Evolutionary conservation across 2,888 invertebrate genomes (phyloP).

Genomic region (Drosophila parthenogenetica): DNA sequence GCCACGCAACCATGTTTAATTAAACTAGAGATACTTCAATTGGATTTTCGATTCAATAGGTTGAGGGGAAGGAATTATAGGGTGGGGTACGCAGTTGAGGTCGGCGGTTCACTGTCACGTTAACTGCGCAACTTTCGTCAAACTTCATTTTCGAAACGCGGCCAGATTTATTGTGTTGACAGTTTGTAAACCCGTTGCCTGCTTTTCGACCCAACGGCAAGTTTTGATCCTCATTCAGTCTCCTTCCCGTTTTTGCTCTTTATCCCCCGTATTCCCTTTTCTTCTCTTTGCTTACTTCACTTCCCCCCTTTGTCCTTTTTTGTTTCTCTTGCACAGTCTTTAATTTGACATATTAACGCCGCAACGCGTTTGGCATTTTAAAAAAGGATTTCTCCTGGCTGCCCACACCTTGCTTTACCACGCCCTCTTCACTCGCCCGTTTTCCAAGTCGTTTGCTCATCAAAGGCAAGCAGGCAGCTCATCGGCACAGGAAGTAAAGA

Average conservation of each 20-base stretch:
- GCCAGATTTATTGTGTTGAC: conserved; percentile 71
- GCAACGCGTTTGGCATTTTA: conserved; percentile 73
- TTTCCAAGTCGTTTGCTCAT: conserved; percentile 71
- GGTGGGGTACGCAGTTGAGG: neutral
- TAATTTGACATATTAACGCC: conserved; percentile 75
- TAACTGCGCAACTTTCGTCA: conserved; percentile 57
- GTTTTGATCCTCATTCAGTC: conserved; percentile 35
- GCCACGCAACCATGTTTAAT: conserved; percentile 50
- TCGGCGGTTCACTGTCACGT: conserved; percentile 36
- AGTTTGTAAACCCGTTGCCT: conserved; percentile 51
- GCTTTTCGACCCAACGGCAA: conserved; percentile 54
- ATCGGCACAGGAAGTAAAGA: conserved; percentile 35
- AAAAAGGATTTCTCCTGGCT: conserved; percentile 62
- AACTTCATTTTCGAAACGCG: conserved; percentile 63
- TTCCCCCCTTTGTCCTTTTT: neutral
- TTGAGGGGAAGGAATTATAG: neutral
- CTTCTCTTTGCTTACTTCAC: neutral
- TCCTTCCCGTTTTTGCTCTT: neutral
- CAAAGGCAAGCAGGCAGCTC: conserved; percentile 38
- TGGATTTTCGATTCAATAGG: conserved; percentile 49
- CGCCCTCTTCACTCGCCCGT: conserved; percentile 46
- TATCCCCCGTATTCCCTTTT: neutral
- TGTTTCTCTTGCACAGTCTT: conserved; percentile 29
- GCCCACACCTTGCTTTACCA: conserved; percentile 22
- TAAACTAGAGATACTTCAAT: conserved; percentile 62